Percentiles rank a stretch among this genome's conserved stretches.
These are phyloP conservation scores for Caenorhabditis sp. DNA, from an alignment of 2,888 invertebrate genomes.

Conservation along the genomic window DNA sequence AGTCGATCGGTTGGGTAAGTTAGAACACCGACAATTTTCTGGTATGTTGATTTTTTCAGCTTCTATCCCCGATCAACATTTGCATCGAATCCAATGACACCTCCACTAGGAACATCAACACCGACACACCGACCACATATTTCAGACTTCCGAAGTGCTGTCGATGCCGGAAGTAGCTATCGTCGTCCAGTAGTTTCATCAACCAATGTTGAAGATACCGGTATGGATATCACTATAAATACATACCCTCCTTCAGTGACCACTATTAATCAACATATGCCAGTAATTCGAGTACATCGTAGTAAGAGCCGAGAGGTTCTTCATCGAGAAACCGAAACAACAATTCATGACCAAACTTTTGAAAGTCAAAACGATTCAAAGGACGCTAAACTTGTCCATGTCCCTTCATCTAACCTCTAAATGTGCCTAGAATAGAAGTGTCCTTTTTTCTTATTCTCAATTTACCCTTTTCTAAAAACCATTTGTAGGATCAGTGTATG, in stretches of 20 bases:
- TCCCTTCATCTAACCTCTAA: neutral
- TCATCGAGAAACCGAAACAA: constrained; percentile 17
- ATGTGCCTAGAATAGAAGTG: neutral
- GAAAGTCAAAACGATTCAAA: constrained; percentile 8
- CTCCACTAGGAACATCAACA: constrained; percentile 69
- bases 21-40: no score
- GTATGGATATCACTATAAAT: constrained; percentile 47
- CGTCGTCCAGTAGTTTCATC: constrained; percentile 31
- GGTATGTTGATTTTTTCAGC: no score
- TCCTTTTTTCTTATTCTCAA: constrained; percentile 22
- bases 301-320: constrained; percentile 38
- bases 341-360: constrained; percentile 1
- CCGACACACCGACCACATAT: constrained; percentile 56
- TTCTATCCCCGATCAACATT: constrained; percentile 61
- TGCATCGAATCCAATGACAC: constrained; percentile 70
- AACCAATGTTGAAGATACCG: constrained; percentile 43
- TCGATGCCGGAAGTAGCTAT: constrained; percentile 35
- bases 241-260: constrained; percentile 37
- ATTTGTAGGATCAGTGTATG: constrained; percentile 51
- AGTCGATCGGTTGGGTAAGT: constrained; percentile 42
- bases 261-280: constrained; percentile 9
- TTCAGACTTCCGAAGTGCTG: constrained; percentile 38
- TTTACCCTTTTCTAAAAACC: constrained; percentile 15
- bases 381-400: neutral
- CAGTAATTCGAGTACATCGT: constrained; percentile 42